A percentile compares a stretch with the other conserved stretches of the same genome.
phyloP scores from a whole-genome alignment of 1,140 invertebrate genomes.

The Lepeophtheirus salmonis region DNA sequence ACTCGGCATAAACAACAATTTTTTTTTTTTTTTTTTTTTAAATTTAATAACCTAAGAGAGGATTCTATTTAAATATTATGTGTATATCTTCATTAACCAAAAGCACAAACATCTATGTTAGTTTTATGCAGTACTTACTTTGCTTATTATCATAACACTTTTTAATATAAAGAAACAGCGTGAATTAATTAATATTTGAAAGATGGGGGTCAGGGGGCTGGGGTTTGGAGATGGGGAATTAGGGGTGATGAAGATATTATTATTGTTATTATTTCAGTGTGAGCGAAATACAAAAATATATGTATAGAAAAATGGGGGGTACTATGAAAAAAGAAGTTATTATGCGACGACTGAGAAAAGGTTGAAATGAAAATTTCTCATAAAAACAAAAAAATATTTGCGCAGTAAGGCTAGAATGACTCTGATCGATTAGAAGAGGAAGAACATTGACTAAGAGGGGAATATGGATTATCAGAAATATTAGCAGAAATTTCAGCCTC shows the following conservation, averaged over 20 bases:
- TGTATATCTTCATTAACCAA: too few species aligned
- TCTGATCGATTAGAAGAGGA: not conserved
- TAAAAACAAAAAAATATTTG: not conserved
- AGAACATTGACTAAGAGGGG: not conserved
- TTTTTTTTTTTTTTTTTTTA: too few species aligned
- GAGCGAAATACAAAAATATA: not conserved
- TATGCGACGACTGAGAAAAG: too few species aligned
- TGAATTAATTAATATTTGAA: too few species aligned
- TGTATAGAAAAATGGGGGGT: not conserved
- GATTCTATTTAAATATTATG: too few species aligned
- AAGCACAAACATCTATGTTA: not conserved
- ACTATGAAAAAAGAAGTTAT: not conserved
- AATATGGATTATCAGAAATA: not conserved
- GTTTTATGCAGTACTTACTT: not conserved
- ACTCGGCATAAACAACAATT: too few species aligned
- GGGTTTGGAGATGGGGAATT: not conserved
- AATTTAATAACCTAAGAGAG: too few species aligned
- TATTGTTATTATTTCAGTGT: too few species aligned
- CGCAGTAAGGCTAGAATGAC: not conserved
- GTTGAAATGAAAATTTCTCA: too few species aligned
- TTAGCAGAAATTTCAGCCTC: conserved; percentile 6
- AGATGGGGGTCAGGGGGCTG: not conserved
- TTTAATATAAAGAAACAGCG: not conserved
- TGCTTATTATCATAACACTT: not conserved
- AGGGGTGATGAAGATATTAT: not conserved